A percentile compares a stretch with the other conserved stretches of the same genome.
Evolutionary conservation across 1,140 invertebrate genomes (phyloP).

Genomic region (Eufriesea mexicana): DNA sequence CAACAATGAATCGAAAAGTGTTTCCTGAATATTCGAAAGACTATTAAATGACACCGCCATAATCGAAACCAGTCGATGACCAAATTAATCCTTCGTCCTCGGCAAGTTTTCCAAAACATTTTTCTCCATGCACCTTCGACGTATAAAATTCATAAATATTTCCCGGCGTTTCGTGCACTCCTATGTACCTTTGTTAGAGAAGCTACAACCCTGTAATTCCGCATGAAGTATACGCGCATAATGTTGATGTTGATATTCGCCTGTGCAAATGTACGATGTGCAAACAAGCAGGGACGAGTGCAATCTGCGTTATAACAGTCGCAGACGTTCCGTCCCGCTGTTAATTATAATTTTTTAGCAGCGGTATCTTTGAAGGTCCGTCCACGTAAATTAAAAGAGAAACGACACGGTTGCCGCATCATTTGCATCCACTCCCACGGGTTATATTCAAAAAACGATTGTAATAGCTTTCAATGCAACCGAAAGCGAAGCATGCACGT

Average conservation of each 20-base stretch:
- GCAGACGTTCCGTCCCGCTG: neutral
- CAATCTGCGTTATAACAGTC: conserved; percentile 4
- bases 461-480: neutral
- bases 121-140: neutral
- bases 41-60: too few species aligned
- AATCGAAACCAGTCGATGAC: too few species aligned
- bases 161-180: neutral
- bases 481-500: neutral
- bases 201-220: neutral
- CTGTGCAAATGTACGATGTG: conserved; percentile 1
- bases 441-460: neutral
- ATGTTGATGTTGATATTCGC: conserved; percentile 6
- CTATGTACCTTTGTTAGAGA: neutral
- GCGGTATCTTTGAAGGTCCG: neutral
- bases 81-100: neutral
- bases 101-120: too few species aligned
- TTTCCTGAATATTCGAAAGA: too few species aligned
- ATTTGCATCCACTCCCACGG: neutral
- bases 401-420: too few species aligned
- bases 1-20: too few species aligned
- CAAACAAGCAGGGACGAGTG: neutral
- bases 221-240: neutral
- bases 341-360: conserved; percentile 18
- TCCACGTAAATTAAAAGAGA: conserved; percentile 4
- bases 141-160: neutral